These are phyloP conservation scores for Microtus oregoni DNA, from an alignment of 2,113 vertebrate genomes.

Conservation along the genomic window DNA sequence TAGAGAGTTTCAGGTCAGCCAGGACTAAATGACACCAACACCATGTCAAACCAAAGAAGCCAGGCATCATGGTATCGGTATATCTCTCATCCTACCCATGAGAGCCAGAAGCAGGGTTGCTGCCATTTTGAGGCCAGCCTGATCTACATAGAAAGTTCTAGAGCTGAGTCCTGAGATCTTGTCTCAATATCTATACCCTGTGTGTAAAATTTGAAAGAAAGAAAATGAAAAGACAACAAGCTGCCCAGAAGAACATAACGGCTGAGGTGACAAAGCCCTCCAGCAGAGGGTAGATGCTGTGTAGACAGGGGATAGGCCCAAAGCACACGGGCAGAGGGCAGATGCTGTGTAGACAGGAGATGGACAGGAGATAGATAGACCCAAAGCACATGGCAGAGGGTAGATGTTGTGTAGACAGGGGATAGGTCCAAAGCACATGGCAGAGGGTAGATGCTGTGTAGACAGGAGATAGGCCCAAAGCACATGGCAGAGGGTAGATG, in stretches of 20 bases:
- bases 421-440: not conserved
- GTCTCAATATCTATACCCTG: not conserved
- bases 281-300: not conserved
- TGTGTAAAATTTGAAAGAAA: not conserved
- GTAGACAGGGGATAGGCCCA: not conserved
- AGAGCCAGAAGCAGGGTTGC: not conserved
- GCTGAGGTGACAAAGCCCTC: not conserved
- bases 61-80: fast-evolving
- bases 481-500: too few species aligned
- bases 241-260: not conserved
- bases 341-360: too few species aligned
- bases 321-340: fast-evolving
- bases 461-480: too few species aligned
- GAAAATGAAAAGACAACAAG: slow-evolving; percentile 3
- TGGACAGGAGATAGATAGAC: not conserved
- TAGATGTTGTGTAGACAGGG: too few species aligned
- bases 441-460: too few species aligned
- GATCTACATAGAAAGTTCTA: not conserved
- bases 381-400: fast-evolving
- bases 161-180: too few species aligned
- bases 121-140: not conserved
- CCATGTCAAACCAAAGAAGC: not conserved
- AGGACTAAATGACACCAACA: not conserved
- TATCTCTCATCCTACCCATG: not conserved
- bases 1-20: not conserved